These are phyloP conservation scores for Hephaestus fuliginosus DNA, from an alignment of 2,797 vertebrate genomes.

Conservation along the genomic window DNA sequence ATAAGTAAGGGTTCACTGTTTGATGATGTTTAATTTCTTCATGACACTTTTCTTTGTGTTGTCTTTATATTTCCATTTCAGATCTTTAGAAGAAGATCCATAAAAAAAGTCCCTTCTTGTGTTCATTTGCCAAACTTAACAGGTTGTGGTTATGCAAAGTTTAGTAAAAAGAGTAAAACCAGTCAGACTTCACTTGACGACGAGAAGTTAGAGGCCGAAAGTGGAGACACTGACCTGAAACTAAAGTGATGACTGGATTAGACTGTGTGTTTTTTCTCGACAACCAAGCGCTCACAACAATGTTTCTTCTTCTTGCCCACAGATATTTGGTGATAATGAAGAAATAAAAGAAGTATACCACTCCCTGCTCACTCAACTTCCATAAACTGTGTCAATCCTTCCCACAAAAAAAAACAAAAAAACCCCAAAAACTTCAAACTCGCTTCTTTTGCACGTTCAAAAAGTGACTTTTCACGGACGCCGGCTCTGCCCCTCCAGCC, in stretches of 20 bases:
- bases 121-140: not conserved
- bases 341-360: slow-evolving; percentile 82
- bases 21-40: not conserved
- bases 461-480: slow-evolving; percentile 39
- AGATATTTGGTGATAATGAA: slow-evolving; percentile 82
- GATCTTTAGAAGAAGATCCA: not conserved
- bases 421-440: slow-evolving; percentile 22
- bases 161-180: not conserved
- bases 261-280: not conserved
- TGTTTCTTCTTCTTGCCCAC: slow-evolving; percentile 41
- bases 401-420: not conserved
- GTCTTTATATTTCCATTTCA: not conserved
- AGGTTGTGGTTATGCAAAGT: not conserved
- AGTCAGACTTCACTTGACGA: not conserved
- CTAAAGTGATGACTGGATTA: not conserved
- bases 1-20: not conserved
- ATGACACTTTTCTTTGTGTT: not conserved
- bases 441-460: slow-evolving; percentile 13
- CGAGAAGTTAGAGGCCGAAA: not conserved
- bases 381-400: slow-evolving; percentile 45
- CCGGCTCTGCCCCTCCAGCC: slow-evolving; percentile 35
- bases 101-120: not conserved
- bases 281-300: not conserved
- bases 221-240: not conserved
- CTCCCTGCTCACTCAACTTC: slow-evolving; percentile 37